A percentile compares a stretch with the other conserved stretches of the same genome.
These are phyloP conservation scores for Psococerastis gibbosa DNA, from an alignment of 2,888 invertebrate species.

Conservation along the genomic window DNA sequence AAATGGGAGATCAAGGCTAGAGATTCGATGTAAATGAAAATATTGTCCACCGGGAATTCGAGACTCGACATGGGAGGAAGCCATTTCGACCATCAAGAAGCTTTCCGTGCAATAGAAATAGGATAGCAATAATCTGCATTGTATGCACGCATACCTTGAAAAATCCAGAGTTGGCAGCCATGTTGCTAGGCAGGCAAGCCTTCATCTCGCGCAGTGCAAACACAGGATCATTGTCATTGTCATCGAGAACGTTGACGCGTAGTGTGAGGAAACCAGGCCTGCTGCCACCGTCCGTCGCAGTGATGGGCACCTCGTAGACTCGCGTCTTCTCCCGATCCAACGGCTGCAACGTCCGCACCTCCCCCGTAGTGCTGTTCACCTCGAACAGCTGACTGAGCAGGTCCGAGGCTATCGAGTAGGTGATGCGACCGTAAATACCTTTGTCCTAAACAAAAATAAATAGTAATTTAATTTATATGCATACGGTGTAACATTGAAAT, in stretches of 20 bases:
- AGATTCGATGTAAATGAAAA: no score
- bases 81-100: no score
- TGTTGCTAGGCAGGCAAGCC: constrained; percentile 43
- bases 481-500: no score
- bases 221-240: constrained; percentile 64
- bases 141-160: constrained; percentile 37
- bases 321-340: constrained; percentile 55
- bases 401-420: constrained; percentile 62
- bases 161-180: constrained; percentile 35
- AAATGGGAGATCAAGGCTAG: no score
- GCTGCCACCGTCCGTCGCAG: constrained; percentile 68
- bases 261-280: constrained; percentile 53
- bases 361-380: constrained; percentile 40
- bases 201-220: constrained; percentile 62
- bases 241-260: constrained; percentile 61
- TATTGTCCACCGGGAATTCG: no score
- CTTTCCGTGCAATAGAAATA: no score
- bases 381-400: constrained; percentile 50
- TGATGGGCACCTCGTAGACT: constrained; percentile 54
- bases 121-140: no score
- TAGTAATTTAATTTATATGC: no score
- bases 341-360: constrained; percentile 18
- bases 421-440: constrained; percentile 32
- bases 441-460: no score
- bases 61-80: no score